phyloP scores from a whole-genome alignment of 2,888 invertebrate species.

The Aphodius granarius region DNA sequence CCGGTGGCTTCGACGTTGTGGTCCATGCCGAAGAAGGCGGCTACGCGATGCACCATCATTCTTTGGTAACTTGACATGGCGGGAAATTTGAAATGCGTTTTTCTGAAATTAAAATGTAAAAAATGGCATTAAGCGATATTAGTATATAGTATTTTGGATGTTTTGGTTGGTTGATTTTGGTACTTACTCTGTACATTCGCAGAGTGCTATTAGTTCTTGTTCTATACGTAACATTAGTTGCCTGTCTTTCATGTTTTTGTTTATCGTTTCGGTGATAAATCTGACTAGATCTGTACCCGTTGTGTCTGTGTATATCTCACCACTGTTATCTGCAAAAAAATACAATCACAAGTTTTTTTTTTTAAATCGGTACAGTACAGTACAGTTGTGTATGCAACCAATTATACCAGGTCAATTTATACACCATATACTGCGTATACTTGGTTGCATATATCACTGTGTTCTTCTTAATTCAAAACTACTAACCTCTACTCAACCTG shows the following conservation, averaged over 20 bases:
- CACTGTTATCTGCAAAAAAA: constrained; percentile 69
- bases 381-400: too few relatives aligned
- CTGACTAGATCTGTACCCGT: constrained; percentile 80
- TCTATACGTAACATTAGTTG: constrained; percentile 84
- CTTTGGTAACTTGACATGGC: constrained; percentile 95
- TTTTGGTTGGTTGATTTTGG: neutral
- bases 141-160: neutral
- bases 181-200: constrained; percentile 78
- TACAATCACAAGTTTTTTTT: neutral
- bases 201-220: constrained; percentile 80
- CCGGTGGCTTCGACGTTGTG: constrained; percentile 89
- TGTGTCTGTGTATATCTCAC: constrained; percentile 73
- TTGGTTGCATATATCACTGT: too few relatives aligned
- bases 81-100: constrained; percentile 80
- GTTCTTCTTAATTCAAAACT: neutral
- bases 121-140: too few relatives aligned
- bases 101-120: too few relatives aligned
- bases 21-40: constrained; percentile 91
- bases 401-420: too few relatives aligned
- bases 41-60: constrained; percentile 93
- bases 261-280: constrained; percentile 88
- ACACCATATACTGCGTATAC: too few relatives aligned
- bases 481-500: constrained; percentile 60
- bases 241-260: constrained; percentile 87
- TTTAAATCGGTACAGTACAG: neutral